phyloP scores from a whole-genome alignment of 2,797 vertebrate species.

The Crypturellus tataupa region DNA sequence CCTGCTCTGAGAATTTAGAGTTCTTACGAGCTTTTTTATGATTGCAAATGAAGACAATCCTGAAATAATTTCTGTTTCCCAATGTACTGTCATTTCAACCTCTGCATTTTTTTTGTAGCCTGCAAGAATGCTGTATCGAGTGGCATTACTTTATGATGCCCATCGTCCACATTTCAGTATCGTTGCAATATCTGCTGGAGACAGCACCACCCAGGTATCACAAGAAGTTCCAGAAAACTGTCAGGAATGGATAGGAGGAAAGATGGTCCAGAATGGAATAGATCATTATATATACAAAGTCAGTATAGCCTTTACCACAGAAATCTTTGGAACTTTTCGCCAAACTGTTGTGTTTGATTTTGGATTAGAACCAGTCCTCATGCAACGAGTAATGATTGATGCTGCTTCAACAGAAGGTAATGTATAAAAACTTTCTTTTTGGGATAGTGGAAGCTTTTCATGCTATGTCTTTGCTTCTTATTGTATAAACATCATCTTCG shows the following conservation, averaged over 20 bases:
- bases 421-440: conserved; percentile 1
- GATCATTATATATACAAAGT: conserved; percentile 97
- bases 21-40: neutral
- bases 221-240: conserved; percentile 90
- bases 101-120: conserved; percentile 84
- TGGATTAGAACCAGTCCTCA: conserved; percentile 96
- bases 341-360: conserved; percentile 99
- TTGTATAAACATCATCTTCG: neutral
- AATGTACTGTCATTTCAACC: conserved; percentile 44
- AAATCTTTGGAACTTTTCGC: conserved; percentile 99
- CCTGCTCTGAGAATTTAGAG: neutral
- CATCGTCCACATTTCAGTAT: conserved; percentile 98
- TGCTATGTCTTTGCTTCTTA: neutral
- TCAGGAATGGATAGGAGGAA: conserved; percentile 95
- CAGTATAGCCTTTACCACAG: conserved; percentile 94
- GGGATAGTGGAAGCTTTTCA: neutral
- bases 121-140: conserved; percentile 92
- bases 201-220: conserved; percentile 86
- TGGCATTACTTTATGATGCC: conserved; percentile 97
- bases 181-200: conserved; percentile 91
- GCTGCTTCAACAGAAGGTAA: conserved; percentile 98
- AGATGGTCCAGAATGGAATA: conserved; percentile 90
- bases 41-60: neutral
- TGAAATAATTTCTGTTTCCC: neutral
- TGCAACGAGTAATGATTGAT: conserved; percentile 99